Base-by-base conservation (phyloP, 1,140 invertebrate genomes). In the Lordiphosa collinella region DNA sequence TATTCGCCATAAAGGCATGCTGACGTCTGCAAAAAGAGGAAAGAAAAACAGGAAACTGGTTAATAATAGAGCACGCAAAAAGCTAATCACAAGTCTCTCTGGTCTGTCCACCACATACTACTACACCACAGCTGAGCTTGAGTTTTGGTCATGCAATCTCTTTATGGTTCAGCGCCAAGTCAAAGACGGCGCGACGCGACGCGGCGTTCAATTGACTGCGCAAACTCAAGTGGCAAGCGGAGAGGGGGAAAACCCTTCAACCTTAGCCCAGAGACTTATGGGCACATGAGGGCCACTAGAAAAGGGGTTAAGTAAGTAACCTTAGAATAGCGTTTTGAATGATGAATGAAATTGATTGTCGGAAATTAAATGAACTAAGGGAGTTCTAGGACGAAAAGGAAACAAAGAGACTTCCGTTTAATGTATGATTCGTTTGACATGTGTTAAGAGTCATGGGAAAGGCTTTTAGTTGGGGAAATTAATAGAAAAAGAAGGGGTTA, bases 1-100 rank as follows among this genome's bases (percentile, higher is more conserved):
- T 90, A 86, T 90, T 66, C 78, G 90, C 53, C 90, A 90, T 79
- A 52, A 90, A 73, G 82, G 90, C 87, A 87, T 91, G 90, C 68
- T 90, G 90, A 56, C 90, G 89, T 87, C 90, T 91, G 74, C 13
- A 90, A 46, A 35, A 29, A 44, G 4, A 36, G 13, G 14, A 40
- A 47, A 36, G 8, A 43, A 48, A 41, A 22, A 79, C 75, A 70
- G 76, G 65, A 80, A 80, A 44, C 47, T 36, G 40, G 44, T 69
- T 73, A 69, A 78, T 78, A 60, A 78, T 71, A 73, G 50, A 41
- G 78, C 78, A 82, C 78, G 73, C 78, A 72, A 69, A 50, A 58
- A 72, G 43, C 56, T 55, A 72, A 82, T 76, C 71, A 64, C 34
- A 32, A 38, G 13, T 8, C 25, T 2, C n/a, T 18, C 16, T 5